These are phyloP conservation scores for Nomada ferruginata DNA, from an alignment of 2,888 invertebrate genomes.

Conservation along the genomic window DNA sequence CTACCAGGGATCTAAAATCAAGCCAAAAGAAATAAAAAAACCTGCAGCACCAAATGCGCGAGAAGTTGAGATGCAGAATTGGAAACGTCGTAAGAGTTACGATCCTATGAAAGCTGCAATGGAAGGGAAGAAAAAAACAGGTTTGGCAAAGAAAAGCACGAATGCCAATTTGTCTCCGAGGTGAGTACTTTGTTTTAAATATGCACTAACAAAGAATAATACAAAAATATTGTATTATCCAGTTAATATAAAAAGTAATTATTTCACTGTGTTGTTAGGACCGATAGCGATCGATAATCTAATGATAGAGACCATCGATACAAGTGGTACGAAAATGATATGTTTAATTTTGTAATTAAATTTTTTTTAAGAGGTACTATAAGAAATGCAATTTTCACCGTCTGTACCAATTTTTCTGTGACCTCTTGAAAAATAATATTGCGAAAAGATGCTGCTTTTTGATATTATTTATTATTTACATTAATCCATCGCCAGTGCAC, in stretches of 20 bases:
- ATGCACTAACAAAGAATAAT: conserved; percentile 14
- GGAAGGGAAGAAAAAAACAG: conserved; percentile 89
- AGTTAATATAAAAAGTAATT: conserved; percentile 63
- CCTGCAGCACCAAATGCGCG: conserved; percentile 87
- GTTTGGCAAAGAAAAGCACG: conserved; percentile 75
- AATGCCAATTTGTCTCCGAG: conserved; percentile 79
- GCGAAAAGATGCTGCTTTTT: conserved; percentile 60
- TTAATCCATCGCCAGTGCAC: conserved; percentile 48
- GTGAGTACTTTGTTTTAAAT: conserved; percentile 61
- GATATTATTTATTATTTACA: conserved; percentile 53
- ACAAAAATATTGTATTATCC: conserved; percentile 32
- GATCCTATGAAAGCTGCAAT: conserved; percentile 97
- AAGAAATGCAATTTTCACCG: conserved; percentile 17
- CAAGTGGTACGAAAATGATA: conserved; percentile 75
- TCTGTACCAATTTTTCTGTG: conserved; percentile 1
- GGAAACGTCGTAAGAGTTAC: conserved; percentile 97
- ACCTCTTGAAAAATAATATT: conserved; percentile 53
- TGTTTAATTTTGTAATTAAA: conserved; percentile 64
- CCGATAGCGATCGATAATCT: conserved; percentile 79
- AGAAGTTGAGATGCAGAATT: conserved; percentile 96
- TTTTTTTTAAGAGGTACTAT: conserved; percentile 57
- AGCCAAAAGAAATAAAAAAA: conserved; percentile 75
- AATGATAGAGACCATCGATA: conserved; percentile 74
- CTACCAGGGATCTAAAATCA: conserved; percentile 68
- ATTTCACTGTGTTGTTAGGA: conserved; percentile 77